Evolutionary conservation across 2,888 invertebrate genomes (phyloP), one percentile per base, ranked within the genome.

Genomic region (Scaptomyza polygonia): DNA sequence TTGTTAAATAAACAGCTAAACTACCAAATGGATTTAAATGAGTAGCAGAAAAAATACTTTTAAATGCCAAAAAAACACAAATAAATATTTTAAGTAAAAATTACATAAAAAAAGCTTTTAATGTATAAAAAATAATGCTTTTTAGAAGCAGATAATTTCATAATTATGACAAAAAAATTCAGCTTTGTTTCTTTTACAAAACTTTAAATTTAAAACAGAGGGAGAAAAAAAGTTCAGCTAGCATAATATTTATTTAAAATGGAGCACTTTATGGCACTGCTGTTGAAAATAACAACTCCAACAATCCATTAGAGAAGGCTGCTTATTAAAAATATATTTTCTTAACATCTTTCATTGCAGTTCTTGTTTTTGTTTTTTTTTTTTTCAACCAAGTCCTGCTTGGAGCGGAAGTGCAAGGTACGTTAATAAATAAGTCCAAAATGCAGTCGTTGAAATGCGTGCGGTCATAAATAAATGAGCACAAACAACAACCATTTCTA

Each of bases 401-500:
- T 55, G 12, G 11, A 53, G 64, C 64, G 59, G 64, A 69, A 66
- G 72, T 62, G 9, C 21, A 21, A 77, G 86, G 86, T 82, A 79
- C 64, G 85, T 81, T 74, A 77, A 79, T 75, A 79, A 77, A 79
- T 75, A 79, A 77, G 67, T 69, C 67, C 69, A 49, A 39, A 77
- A 49, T 59, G 69, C 68, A 79, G 66, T 66, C 64, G 64, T 66
- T 63, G 53, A 48, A 82, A 58, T 56, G 72, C 72, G 59, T 65
- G 52, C 11, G 51, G 53, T 30, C 72, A 75, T 82, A 85, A 85
- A 82, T 77, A 82, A 67, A 44, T 53, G 43, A 73, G 16, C 16
- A 16, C 39, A 9, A 39, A 56, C 65, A 79, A 75, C 68, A 72
- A 71, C 65, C 67, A 57, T 42, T 61, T 43, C 45, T 62, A 39